Percentiles rank a stretch among this genome's conserved stretches.
Conservation (phyloP, 1,140 invertebrate species). For the Oryctes rhinoceros region DNA sequence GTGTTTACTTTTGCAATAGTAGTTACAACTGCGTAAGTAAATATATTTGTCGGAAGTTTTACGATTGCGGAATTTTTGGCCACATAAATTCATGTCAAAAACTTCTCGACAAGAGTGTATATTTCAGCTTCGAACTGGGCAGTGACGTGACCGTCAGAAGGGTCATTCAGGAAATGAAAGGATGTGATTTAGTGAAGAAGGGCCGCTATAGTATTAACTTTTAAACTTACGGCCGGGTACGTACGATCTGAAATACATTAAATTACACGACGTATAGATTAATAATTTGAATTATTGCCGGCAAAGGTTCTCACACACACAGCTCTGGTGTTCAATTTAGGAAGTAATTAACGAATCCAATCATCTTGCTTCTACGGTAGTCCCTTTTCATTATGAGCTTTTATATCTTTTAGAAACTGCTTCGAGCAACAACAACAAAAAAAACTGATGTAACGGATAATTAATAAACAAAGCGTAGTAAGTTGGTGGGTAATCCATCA, state of each 20-base stretch:
- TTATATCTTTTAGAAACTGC: neutral
- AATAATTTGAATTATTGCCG: conserved; percentile 30
- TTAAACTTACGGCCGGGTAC: neutral
- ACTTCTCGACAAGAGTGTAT: neutral
- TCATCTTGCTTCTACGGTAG: conserved; percentile 16
- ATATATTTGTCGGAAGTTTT: no score
- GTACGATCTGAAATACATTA: conserved; percentile 9
- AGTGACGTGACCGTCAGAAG: conserved; percentile 1
- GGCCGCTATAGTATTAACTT: conserved; percentile 8
- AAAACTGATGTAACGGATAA: neutral
- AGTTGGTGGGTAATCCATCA: no score
- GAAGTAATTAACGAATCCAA: conserved; percentile 26
- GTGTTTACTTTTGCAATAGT: no score
- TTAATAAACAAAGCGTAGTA: neutral
- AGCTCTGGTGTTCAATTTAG: conserved; percentile 11
- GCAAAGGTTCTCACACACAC: neutral
- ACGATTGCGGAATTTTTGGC: no score
- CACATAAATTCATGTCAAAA: neutral
- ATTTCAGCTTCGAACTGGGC: neutral
- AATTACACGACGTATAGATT: conserved; percentile 28
- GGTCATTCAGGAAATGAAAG: conserved; percentile 26
- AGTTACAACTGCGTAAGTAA: no score
- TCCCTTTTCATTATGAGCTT: neutral
- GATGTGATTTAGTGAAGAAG: neutral
- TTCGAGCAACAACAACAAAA: neutral